Evolutionary conservation across 2,797 vertebrate species (phyloP), one percentile per base, ranked within the genome.

Genomic region (Anas flavirostris): DNA sequence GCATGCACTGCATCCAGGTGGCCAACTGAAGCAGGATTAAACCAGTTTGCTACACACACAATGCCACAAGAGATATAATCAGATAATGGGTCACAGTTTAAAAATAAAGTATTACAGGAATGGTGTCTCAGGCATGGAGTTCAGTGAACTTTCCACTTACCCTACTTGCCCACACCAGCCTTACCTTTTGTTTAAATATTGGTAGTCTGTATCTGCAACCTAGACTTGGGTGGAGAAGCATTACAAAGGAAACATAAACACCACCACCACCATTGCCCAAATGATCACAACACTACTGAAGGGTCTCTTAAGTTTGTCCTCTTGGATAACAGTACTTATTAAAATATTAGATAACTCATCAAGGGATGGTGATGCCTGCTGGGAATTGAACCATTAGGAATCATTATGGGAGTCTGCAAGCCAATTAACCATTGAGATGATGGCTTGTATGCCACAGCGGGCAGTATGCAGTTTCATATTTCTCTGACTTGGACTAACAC

Each of bases 391-490:
- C 19, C 9, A 8, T 26, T 28, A 22, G 15, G 72, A 81, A 75
- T 68, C 5, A 13, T 63, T 62, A 5, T n/a, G 62, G 44, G 62
- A 21, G 15, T 43, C 19, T 43, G 19, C 4, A 7, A 44, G 31
- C 37, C 33, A 50, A 2, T 41, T 67, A 62, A 52, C 46, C 25
- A 33, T 48, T 28, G 41, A 64, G 35, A 4, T 35, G 9, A 5
- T 43, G n/a, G 44, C 17, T 59, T 0, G 0, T 17, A 16, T 9
- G 3, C 37, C 31, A 33, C 23, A 48, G 23, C 7, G 31, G 3
- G 15, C 44, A 25, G 22, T 33, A 63, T 1, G 2, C 44, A 75
- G 18, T 73, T 50, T 63, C 10, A 80, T 59, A 18, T 44, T 77
- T 81, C 21, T 28, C 29, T 29, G 23, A 12, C 4, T 48, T 48